Conservation (phyloP, 2,113 vertebrate species). For the Hiodon alosoides region DNA sequence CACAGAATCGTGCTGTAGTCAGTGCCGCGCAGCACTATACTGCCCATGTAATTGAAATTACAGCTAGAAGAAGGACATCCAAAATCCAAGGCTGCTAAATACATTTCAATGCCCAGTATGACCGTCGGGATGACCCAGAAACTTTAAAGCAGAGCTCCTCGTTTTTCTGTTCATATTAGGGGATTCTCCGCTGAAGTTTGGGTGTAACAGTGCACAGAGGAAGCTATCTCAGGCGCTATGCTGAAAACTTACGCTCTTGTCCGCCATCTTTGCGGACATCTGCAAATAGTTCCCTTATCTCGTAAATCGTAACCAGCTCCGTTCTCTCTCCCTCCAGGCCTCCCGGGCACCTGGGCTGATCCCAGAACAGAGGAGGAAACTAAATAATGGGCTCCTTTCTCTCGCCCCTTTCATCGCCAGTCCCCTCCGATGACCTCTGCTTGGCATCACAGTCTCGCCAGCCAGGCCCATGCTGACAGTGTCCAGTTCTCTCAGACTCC, state of each 20-base stretch:
- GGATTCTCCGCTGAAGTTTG: too few species aligned
- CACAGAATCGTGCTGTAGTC: neutral
- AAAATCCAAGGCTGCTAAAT: too few species aligned
- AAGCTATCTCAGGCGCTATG: neutral
- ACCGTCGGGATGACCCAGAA: too few species aligned
- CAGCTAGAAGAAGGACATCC: constrained; percentile 29
- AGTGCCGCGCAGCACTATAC: constrained; percentile 5
- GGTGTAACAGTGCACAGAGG: neutral
- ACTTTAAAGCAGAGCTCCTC: too few species aligned
- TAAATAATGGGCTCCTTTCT: too few species aligned
- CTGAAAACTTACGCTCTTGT: neutral
- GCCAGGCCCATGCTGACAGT: too few species aligned
- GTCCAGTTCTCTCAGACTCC: too few species aligned
- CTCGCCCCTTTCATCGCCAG: neutral
- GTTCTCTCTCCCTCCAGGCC: neutral
- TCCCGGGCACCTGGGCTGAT: too few species aligned
- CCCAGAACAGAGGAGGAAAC: neutral
- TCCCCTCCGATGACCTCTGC: too few species aligned
- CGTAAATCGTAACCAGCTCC: neutral
- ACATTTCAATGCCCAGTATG: too few species aligned
- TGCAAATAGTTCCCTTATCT: constrained; percentile 2
- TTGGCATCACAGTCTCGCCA: too few species aligned
- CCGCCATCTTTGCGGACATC: neutral
- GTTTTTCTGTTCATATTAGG: too few species aligned
- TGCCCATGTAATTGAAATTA: constrained; percentile 38